These are phyloP conservation scores for Hippasteria phrygiana DNA, from an alignment of 53 echinoderm and acorn worm species.

Conservation along the genomic window DNA sequence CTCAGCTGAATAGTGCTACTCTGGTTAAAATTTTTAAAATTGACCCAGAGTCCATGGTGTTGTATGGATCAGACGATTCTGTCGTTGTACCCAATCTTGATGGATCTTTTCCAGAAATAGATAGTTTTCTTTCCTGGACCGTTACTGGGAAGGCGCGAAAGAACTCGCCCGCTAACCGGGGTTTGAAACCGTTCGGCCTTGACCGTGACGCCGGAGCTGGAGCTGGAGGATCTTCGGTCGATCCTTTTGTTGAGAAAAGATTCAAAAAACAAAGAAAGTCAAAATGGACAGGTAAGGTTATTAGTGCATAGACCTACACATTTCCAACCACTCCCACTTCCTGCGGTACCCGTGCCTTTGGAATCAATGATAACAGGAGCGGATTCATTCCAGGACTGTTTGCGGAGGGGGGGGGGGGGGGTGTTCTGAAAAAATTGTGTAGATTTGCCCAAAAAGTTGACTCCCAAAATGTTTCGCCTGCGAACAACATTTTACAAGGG, in stretches of 20 bases:
- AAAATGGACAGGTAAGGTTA: slow-evolving; percentile 32
- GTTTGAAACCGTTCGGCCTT: slow-evolving; percentile 11
- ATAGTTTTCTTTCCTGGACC: slow-evolving; percentile 27
- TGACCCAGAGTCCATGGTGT: slow-evolving; percentile 10
- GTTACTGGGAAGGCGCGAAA: slow-evolving; percentile 20
- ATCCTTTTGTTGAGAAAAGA: slow-evolving; percentile 6
- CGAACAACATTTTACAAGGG: no score
- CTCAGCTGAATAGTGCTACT: slow-evolving; percentile 17
- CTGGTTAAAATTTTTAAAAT: slow-evolving; percentile 29
- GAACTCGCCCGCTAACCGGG: not conserved
- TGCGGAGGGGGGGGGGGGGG: no score
- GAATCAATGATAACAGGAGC: no score
- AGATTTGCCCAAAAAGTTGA: no score
- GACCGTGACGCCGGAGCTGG: slow-evolving; percentile 36
- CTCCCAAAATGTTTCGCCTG: no score
- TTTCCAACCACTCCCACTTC: no score
- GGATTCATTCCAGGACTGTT: no score
- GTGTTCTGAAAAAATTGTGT: no score
- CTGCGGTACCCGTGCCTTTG: no score
- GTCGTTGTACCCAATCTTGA: slow-evolving; percentile 17
- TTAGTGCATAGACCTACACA: no score
- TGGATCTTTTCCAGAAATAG: slow-evolving; percentile 15
- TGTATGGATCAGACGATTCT: slow-evolving; percentile 23
- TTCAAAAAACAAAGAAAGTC: slow-evolving; percentile 24
- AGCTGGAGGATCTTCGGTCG: slow-evolving; percentile 19